phyloP scores from a whole-genome alignment of 2,888 invertebrate genomes.

The Priocnemis perturbator region DNA sequence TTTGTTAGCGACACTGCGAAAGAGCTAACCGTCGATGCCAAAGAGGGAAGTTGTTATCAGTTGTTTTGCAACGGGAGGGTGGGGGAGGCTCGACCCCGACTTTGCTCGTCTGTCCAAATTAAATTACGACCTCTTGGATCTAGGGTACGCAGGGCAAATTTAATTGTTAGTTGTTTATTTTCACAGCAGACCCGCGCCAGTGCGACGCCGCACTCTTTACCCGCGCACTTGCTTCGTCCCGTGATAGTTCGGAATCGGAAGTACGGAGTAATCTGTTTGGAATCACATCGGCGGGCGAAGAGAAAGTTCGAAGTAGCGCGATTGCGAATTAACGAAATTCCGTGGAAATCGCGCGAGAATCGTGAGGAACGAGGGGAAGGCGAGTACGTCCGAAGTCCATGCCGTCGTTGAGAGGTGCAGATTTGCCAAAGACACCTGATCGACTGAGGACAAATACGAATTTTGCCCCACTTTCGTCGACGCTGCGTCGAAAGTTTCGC shows the following conservation, averaged over 20 bases:
- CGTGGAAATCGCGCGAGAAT: background rate
- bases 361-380: background rate
- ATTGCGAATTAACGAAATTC: background rate
- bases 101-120: conserved; percentile 22
- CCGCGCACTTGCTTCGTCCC: background rate
- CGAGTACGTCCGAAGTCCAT: no score
- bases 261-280: background rate
- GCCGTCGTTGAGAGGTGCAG: background rate
- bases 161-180: conserved; percentile 26
- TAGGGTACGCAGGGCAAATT: conserved; percentile 31
- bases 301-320: background rate
- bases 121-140: conserved; percentile 28
- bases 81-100: background rate
- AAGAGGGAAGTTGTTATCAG: conserved; percentile 37
- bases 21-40: conserved; percentile 11
- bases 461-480: no score
- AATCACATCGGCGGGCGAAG: no score
- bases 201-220: no score
- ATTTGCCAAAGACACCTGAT: background rate
- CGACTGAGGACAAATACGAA: background rate
- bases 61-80: conserved; percentile 20
- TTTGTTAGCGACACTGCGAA: conserved; percentile 14
- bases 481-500: no score
- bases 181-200: background rate
- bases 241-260: no score